These are phyloP conservation scores for Erpornis zantholeuca DNA, from an alignment of 2,113 vertebrate species.

Conservation along the genomic window DNA sequence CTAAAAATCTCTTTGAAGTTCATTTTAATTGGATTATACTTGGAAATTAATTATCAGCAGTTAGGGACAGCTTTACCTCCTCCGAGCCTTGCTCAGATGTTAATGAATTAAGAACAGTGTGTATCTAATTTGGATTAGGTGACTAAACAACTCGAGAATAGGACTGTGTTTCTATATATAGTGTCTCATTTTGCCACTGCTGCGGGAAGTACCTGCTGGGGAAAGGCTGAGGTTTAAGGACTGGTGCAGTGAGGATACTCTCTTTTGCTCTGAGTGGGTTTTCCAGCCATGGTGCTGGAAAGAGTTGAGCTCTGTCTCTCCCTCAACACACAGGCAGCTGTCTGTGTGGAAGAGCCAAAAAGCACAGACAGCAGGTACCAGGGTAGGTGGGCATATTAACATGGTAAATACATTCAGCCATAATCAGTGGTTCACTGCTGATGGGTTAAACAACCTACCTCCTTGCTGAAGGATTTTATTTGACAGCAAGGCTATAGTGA, in stretches of 20 bases:
- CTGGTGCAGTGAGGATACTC: background rate
- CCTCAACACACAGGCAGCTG: background rate
- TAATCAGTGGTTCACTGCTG: conserved; percentile 14
- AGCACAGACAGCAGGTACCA: background rate
- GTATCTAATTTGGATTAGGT: conserved; percentile 14
- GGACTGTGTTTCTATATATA: background rate
- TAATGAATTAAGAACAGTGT: conserved; percentile 47
- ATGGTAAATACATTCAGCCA: background rate
- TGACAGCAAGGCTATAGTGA: conserved; percentile 55
- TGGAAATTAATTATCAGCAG: conserved; percentile 45
- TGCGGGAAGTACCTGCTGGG: background rate
- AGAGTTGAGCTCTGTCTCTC: background rate
- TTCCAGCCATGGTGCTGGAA: background rate
- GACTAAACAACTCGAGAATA: background rate
- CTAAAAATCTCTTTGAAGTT: conserved; percentile 30
- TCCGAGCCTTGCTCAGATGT: background rate
- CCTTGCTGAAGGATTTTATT: conserved; percentile 45
- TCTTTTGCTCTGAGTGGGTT: background rate
- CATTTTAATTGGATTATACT: conserved; percentile 30
- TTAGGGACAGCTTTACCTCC: conserved; percentile 9
- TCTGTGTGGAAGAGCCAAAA: background rate
- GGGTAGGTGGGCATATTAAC: background rate
- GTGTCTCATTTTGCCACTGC: background rate
- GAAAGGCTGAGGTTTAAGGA: background rate
- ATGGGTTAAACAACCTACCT: conserved; percentile 36